These are phyloP conservation scores for Gulo gulo DNA, from an alignment of 2,113 vertebrate species.

Conservation along the genomic window DNA sequence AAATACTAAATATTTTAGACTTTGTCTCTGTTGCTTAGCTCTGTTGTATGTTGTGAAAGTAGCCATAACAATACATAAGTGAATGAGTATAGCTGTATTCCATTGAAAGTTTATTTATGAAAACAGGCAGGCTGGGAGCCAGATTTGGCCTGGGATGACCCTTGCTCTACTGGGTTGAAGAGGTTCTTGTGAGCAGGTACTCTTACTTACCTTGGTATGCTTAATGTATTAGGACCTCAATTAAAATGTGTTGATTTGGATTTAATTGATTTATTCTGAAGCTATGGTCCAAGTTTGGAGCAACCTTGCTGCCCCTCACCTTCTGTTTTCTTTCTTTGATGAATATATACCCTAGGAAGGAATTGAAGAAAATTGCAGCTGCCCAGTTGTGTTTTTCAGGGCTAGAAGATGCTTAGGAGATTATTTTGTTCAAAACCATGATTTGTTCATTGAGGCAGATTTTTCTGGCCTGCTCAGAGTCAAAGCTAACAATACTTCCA, in stretches of 20 bases:
- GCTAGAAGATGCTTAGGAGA: not conserved
- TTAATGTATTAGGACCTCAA: not conserved
- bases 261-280: not conserved
- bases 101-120: not conserved
- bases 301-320: not conserved
- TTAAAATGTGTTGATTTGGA: not conserved
- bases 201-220: not conserved
- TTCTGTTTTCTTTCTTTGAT: not conserved
- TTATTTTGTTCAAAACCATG: slow-evolving; percentile 11
- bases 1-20: not conserved
- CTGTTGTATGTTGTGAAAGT: not conserved
- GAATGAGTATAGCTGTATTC: not conserved
- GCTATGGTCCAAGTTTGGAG: not conserved
- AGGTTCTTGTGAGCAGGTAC: not conserved
- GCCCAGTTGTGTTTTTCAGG: not conserved
- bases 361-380: not conserved
- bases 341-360: not conserved
- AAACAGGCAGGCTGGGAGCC: not conserved
- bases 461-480: not conserved
- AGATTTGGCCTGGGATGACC: not conserved
- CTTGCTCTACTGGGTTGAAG: not conserved
- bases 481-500: not conserved
- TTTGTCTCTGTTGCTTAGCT: not conserved
- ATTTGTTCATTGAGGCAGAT: not conserved
- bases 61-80: not conserved